Evolutionary conservation across 2,797 vertebrate species (phyloP), one percentile per base, ranked within the genome.

Genomic region (Muscicapa comitata): DNA sequence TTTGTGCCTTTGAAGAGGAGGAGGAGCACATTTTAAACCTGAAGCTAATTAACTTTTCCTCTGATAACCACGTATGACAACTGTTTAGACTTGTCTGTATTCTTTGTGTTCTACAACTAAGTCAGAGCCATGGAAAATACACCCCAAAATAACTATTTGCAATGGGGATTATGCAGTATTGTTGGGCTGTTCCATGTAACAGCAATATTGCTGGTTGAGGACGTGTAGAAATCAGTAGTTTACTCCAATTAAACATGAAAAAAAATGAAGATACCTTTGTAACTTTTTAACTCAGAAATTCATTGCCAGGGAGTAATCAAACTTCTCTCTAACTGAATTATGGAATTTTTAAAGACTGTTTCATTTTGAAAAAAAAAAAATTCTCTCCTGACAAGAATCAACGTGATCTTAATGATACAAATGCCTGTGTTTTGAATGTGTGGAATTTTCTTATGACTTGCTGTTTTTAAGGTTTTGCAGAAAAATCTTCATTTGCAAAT

Each of bases 31-130:
- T 37, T 90, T 88, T 75, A 62, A 81, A 58, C 26, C 43, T 68
- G 54, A 38, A 93, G 45, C 37, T 67, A 43, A 57, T 72, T 73
- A 66, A 15, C 37, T 90, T 95, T 88, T 58, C 18, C 18, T 67
- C 33, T 42, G 25, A 57, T 90, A 88, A 67, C 13, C 4, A 8
- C 0, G 0, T 63, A 28, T 59, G 9, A 4, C 26, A 83, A 38
- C 17, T 72, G 53, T 59, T 92, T 31, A 61, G 45, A 31, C 58
- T 88, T 83, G 28, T 70, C 23, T 58, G 1, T 73, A 51, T 50
- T 48, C 38, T 16, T 38, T n/a, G 16, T 51, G 29, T 61, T 88
- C 55, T 26, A 11, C 13, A 53, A 25, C 38, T 37, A 68, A 81
- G 48, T 37, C 24, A 57, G 35, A 71, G 28, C n/a, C 58, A 43